Base-by-base conservation (phyloP, 2,113 vertebrate species). In the Myiozetetes cayanensis region DNA sequence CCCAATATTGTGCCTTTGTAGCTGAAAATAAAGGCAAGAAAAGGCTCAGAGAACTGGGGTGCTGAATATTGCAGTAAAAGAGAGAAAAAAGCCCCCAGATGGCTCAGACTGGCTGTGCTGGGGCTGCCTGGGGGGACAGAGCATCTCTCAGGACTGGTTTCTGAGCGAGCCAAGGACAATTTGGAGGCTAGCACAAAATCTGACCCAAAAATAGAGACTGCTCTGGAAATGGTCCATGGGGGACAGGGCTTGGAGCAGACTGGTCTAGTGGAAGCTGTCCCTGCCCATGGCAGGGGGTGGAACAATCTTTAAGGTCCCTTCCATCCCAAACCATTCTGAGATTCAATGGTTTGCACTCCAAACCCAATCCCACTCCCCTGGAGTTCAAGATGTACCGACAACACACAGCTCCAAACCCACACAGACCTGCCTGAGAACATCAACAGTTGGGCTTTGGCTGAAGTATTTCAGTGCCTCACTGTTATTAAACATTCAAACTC, bases 381-480 rank as follows among this genome's bases (percentile, higher is more conserved):
- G 2, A 0, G 0, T 16, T 13, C 20, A 3, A 8, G 53, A 22
- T 6, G 21, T 44, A 27, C 9, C 3, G 61, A 73, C 31, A 24
- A 35, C 0, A 2, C 1, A 6, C 41, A 47, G 53, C 52, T 67
- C 88, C 71, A 35, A 52, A 35, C 20, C 23, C 61, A 10, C 41
- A 2, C 8, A 5, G 50, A 33, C 14, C 0, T 3, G 35, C 41
- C 47, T 1, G 7, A 55, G 49, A 73, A 15, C 37, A 18, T 5
- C 65, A 35, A 0, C 58, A 0, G 28, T 31, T 4, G 6, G 67
- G 37, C 10, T 27, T 17, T 37, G 82, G 49, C 24, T 68, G 10
- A 43, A 85, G 21, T 3, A 10, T 17, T 68, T 31, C 37, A 16
- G 53, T 12, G 18, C 47, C 46, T 77, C 0, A 0, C n/a, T 67